Base-by-base conservation (phyloP, 2,888 invertebrate species). In the Drosophila prolongata region DNA sequence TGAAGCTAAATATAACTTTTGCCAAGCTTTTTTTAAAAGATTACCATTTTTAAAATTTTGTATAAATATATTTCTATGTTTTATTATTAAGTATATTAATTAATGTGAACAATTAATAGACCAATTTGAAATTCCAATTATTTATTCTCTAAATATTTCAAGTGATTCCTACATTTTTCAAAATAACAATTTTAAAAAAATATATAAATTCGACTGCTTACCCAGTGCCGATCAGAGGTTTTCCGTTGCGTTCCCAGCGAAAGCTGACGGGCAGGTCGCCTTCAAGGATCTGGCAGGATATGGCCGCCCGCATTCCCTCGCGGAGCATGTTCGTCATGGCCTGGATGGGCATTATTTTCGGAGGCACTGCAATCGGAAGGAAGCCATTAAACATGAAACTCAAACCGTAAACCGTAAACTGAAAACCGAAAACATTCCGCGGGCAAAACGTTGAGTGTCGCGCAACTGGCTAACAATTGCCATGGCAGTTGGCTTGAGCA, bases 201-300 rank as follows among this genome's bases (percentile, higher is more conserved):
- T 11, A n/a, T 11, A n/a, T 3, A 13, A 35, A 5, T 0, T 16
- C 6, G 1, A 79, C 11, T 13, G 2, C 90, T 90, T 84, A 92
- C 92, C 94, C 95, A 6, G 95, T 94, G 83, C 94, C 94, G 77
- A 95, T 94, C 81, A 97, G 95, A 6, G 95, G 94, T 90, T 96
- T 96, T 50, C 95, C 96, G 91, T 98, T 96, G 92, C 97, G 95
- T 90, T 97, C 96, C 98, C 98, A 98, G 58, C 96, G 95, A 93
- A 98, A 97, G 79, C 95, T 96, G 82, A 98, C 96, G 52, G 98
- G 98, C 85, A 97, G 94, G 93, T 98, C 98, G 24, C 98, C 98
- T 93, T 97, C 97, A 91, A 97, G 94, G 91, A 97, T 96, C 93
- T 97, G 96, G 92, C 97, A 98, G 79, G 97, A 96, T 90, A 98